Conservation (phyloP, 2,797 vertebrate genomes). For the Columba guinea region DNA sequence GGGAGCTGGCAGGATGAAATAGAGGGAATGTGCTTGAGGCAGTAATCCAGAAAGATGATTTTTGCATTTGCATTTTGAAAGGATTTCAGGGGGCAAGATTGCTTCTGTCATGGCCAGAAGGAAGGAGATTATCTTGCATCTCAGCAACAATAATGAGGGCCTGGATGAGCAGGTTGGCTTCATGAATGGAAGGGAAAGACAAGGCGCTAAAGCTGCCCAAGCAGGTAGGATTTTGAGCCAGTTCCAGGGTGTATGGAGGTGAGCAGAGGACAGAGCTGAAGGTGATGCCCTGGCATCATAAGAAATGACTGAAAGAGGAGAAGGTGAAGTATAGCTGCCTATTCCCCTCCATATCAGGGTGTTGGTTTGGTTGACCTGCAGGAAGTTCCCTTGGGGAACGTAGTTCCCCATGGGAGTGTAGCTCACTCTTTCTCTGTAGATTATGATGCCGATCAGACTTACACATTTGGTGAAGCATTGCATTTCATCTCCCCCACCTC, state of each 20-base stretch:
- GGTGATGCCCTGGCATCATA: neutral
- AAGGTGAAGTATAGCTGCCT: neutral
- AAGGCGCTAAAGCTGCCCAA: neutral
- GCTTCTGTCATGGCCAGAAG: constrained; percentile 12
- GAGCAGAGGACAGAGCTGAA: neutral
- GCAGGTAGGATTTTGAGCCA: neutral
- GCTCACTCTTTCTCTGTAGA: neutral
- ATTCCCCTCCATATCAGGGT: rapidly evolving
- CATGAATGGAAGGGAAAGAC: neutral
- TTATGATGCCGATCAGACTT: neutral
- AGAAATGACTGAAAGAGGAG: neutral
- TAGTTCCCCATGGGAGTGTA: rapidly evolving
- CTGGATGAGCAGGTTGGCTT: neutral
- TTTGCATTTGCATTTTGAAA: constrained; percentile 65
- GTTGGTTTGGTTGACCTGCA: neutral
- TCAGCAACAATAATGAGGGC: neutral
- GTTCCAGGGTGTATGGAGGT: neutral
- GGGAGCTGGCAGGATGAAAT: constrained; percentile 26
- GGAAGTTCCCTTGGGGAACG: neutral
- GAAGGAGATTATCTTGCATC: constrained; percentile 5
- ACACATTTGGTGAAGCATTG: neutral
- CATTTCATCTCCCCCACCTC: rapidly evolving
- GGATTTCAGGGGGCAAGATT: constrained; percentile 25
- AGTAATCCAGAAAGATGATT: constrained; percentile 51
- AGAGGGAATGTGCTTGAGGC: constrained; percentile 28